These are phyloP conservation scores for Aegithalos caudatus DNA, from an alignment of 2,113 vertebrate genomes.

Conservation along the genomic window DNA sequence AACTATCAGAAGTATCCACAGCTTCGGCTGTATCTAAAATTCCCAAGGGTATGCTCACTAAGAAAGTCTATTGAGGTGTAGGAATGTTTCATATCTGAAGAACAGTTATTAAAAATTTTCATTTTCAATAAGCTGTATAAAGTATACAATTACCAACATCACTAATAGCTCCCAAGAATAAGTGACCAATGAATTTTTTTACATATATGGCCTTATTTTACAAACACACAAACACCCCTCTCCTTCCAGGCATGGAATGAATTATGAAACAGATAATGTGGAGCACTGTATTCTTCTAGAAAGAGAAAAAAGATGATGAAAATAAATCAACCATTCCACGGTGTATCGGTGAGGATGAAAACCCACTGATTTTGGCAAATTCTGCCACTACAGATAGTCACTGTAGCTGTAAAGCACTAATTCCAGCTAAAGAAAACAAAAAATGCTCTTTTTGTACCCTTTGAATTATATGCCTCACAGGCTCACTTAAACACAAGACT, in stretches of 20 bases:
- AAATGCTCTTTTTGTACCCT: background rate
- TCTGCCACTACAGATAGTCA: background rate
- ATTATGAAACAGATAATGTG: conserved; percentile 31
- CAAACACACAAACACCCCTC: background rate
- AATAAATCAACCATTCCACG: conserved; percentile 41
- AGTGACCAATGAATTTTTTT: background rate
- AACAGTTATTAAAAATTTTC: background rate
- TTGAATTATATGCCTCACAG: background rate
- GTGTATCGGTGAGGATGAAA: conserved; percentile 16
- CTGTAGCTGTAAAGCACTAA: background rate
- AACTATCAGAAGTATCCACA: background rate
- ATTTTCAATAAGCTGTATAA: background rate
- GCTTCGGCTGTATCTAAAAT: background rate
- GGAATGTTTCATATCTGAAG: background rate
- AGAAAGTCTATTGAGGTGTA: background rate
- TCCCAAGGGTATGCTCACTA: background rate
- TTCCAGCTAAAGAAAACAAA: background rate
- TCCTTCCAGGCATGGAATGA: background rate
- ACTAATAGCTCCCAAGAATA: background rate
- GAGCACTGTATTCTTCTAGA: background rate
- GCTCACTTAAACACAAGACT: background rate
- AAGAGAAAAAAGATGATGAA: conserved; percentile 2
- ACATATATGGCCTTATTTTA: background rate
- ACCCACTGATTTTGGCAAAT: conserved; percentile 1
- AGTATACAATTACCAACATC: background rate